Evolutionary conservation across 2,888 invertebrate species (phyloP).

Genomic region (Synanthedon formicaeformis): DNA sequence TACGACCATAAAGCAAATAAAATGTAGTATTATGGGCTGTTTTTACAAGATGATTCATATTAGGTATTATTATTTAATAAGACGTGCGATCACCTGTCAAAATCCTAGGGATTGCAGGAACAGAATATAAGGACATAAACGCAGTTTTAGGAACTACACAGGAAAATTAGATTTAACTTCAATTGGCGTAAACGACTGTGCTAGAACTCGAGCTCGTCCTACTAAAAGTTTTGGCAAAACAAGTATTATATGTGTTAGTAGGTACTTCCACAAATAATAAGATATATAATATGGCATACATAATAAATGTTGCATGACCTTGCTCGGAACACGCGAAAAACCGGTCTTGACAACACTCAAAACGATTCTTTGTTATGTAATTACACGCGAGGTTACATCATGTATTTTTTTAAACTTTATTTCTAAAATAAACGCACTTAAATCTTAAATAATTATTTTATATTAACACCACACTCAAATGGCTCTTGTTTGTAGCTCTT

Average conservation of each 20-base stretch:
- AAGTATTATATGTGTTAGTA: not conserved
- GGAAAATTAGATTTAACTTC: too few relatives aligned
- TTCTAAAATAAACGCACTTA: not conserved
- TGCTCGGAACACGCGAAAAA: not conserved
- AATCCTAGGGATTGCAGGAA: conserved; percentile 1
- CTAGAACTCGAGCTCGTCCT: too few relatives aligned
- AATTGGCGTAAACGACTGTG: too few relatives aligned
- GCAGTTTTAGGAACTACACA: too few relatives aligned
- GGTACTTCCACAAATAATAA: not conserved
- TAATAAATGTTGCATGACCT: not conserved
- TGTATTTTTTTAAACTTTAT: not conserved
- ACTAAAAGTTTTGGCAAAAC: not conserved
- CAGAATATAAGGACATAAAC: too few relatives aligned
- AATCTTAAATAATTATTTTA: not conserved
- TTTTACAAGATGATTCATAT: conserved; percentile 1
- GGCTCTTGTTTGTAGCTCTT: too few relatives aligned
- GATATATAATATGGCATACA: not conserved
- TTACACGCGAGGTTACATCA: not conserved
- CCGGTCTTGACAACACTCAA: not conserved
- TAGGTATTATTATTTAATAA: too few relatives aligned
- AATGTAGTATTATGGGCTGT: conserved; percentile 1
- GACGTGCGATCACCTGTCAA: too few relatives aligned
- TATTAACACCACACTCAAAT: not conserved
- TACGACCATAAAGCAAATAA: conserved; percentile 3
- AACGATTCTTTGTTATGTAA: not conserved